Percentiles rank a stretch among this genome's conserved stretches.
These are phyloP conservation scores for Limosa lapponica DNA, from an alignment of 2,797 vertebrate species.

Conservation along the genomic window DNA sequence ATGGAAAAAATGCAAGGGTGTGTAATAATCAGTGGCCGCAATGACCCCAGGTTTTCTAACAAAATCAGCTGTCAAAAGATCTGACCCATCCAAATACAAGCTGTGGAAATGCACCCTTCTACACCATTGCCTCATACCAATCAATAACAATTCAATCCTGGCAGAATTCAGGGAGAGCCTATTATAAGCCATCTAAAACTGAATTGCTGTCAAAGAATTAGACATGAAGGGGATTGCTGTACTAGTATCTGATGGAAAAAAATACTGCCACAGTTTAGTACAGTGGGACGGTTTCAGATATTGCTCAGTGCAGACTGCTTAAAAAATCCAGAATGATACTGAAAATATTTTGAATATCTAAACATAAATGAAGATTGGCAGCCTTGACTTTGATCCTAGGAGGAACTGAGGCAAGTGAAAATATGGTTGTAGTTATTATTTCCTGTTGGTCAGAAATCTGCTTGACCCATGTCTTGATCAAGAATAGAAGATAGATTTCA, in stretches of 20 bases:
- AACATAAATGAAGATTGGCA: not conserved
- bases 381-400: not conserved
- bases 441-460: slow-evolving; percentile 1
- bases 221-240: not conserved
- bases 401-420: not conserved
- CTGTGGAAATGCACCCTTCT: slow-evolving; percentile 52
- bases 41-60: slow-evolving; percentile 45
- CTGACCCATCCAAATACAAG: slow-evolving; percentile 40
- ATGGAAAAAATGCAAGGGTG: slow-evolving; percentile 20
- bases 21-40: slow-evolving; percentile 47
- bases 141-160: slow-evolving; percentile 57
- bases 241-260: slow-evolving; percentile 31
- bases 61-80: slow-evolving; percentile 62
- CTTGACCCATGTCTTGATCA: not conserved
- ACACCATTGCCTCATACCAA: slow-evolving; percentile 44
- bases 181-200: slow-evolving; percentile 31
- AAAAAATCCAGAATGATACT: slow-evolving; percentile 5
- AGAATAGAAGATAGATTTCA: not conserved
- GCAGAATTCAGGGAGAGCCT: slow-evolving; percentile 53
- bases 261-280: not conserved
- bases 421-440: not conserved
- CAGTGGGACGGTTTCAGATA: not conserved
- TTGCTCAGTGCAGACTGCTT: not conserved
- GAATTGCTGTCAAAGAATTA: slow-evolving; percentile 61
- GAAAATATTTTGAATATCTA: slow-evolving; percentile 13